phyloP scores from a whole-genome alignment of 2,113 vertebrate genomes.

The Melanostigma gelatinosum region DNA sequence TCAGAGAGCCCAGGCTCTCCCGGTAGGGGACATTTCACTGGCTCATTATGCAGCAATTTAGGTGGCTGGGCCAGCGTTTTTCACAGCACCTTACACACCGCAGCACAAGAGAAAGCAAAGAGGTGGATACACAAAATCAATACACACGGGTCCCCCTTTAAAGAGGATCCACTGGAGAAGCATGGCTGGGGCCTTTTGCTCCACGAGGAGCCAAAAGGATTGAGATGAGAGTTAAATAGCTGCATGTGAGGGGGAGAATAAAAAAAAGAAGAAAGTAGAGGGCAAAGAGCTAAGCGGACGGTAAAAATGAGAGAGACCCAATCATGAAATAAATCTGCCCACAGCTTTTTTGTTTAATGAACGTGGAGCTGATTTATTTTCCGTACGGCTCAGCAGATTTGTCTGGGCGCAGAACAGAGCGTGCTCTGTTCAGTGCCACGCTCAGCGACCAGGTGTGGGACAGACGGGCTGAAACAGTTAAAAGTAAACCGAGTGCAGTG shows the following conservation, averaged over 20 bases:
- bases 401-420: slow-evolving; percentile 70
- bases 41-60: slow-evolving; percentile 70
- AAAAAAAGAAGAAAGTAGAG: slow-evolving; percentile 1
- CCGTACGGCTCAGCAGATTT: slow-evolving; percentile 73
- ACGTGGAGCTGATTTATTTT: slow-evolving; percentile 80
- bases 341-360: slow-evolving; percentile 81
- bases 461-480: slow-evolving; percentile 75
- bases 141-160: slow-evolving; percentile 43
- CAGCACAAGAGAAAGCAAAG: slow-evolving; percentile 56
- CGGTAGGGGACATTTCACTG: slow-evolving; percentile 67
- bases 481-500: slow-evolving; percentile 69
- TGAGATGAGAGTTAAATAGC: slow-evolving; percentile 36
- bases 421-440: slow-evolving; percentile 69
- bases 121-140: slow-evolving; percentile 61
- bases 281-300: slow-evolving; percentile 31
- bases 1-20: slow-evolving; percentile 60
- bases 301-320: slow-evolving; percentile 62
- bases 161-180: slow-evolving; percentile 49
- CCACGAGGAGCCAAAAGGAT: slow-evolving; percentile 28
- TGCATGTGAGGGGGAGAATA: not conserved
- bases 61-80: slow-evolving; percentile 57
- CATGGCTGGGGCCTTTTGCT: slow-evolving; percentile 17
- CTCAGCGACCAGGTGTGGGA: slow-evolving; percentile 74
- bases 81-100: slow-evolving; percentile 63
- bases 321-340: slow-evolving; percentile 81